A percentile compares a stretch with the other conserved stretches of the same genome.
Conservation (phyloP, 1,140 invertebrate species). For the Drosophila ananassae region DNA sequence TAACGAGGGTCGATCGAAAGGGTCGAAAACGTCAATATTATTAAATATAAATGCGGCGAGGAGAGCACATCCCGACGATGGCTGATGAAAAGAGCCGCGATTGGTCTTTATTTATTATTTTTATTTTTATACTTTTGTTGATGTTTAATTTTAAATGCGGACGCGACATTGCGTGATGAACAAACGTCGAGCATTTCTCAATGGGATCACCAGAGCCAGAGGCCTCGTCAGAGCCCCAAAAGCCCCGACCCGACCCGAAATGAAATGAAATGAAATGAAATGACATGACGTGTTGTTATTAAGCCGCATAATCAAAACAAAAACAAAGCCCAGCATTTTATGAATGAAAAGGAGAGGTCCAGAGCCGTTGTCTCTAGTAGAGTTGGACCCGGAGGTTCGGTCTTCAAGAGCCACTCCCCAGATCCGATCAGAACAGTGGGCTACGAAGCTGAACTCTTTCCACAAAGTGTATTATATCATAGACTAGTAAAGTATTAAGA, state of each 20-base stretch:
- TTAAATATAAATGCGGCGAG: slow-evolving; percentile 64
- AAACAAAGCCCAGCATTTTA: slow-evolving; percentile 53
- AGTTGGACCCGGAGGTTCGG: neutral
- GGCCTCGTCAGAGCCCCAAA: slow-evolving; percentile 4
- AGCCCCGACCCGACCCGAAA: slow-evolving; percentile 17
- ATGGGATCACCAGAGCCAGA: slow-evolving; percentile 39
- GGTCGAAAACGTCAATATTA: slow-evolving; percentile 72
- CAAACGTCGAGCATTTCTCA: slow-evolving; percentile 62
- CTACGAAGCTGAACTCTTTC: neutral
- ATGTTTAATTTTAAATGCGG: slow-evolving; percentile 33
- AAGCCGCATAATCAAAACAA: slow-evolving; percentile 58
- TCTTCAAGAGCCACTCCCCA: slow-evolving; percentile 15
- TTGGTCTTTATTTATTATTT: slow-evolving; percentile 3
- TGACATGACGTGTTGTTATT: slow-evolving; percentile 78
- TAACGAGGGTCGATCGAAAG: slow-evolving; percentile 63
- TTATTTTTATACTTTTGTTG: neutral
- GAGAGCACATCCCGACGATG: slow-evolving; percentile 19
- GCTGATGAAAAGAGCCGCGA: slow-evolving; percentile 67
- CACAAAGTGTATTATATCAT: neutral
- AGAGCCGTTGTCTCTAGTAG: slow-evolving; percentile 11
- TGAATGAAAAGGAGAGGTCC: slow-evolving; percentile 63
- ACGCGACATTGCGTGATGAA: slow-evolving; percentile 77
- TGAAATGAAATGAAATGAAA: slow-evolving; percentile 55
- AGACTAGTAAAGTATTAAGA: no score
- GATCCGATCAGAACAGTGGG: slow-evolving; percentile 8